phyloP scores from a whole-genome alignment of 2,113 vertebrate genomes.

The Psettodes erumei region DNA sequence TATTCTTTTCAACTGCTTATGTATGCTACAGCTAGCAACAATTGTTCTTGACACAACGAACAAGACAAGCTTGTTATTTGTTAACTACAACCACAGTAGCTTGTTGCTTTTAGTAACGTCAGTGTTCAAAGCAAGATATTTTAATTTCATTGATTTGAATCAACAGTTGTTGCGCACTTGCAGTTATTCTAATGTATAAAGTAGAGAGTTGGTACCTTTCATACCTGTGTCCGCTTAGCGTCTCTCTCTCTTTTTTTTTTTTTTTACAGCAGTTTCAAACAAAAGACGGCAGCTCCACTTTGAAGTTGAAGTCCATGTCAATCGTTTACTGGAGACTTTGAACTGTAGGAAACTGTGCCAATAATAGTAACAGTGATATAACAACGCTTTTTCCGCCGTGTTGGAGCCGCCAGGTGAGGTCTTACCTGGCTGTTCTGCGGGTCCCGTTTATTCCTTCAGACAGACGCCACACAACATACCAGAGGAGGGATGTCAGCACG shows the following conservation, averaged over 20 bases:
- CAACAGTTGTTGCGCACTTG: background rate
- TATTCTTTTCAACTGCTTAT: no score
- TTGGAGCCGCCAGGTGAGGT: slow-evolving; percentile 40
- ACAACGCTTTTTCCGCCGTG: background rate
- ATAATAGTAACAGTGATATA: rapidly evolving
- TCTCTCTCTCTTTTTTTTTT: no score
- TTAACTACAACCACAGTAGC: background rate
- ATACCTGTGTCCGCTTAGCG: background rate
- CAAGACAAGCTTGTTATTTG: background rate
- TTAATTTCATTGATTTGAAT: background rate
- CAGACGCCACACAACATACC: slow-evolving; percentile 61
- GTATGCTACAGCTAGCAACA: no score
- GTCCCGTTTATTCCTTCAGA: slow-evolving; percentile 38
- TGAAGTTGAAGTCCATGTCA: background rate
- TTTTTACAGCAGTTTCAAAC: background rate
- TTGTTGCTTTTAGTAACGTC: no score
- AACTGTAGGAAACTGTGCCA: no score
- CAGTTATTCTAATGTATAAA: background rate
- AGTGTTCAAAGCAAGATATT: no score
- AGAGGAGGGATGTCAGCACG: slow-evolving; percentile 59
- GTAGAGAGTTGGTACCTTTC: background rate
- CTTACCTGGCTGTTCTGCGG: slow-evolving; percentile 68
- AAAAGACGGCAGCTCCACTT: background rate
- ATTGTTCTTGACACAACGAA: background rate
- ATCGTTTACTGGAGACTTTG: no score